Evolutionary conservation across 2,797 vertebrate genomes (phyloP).

Genomic region (Loriculus beryllinus): DNA sequence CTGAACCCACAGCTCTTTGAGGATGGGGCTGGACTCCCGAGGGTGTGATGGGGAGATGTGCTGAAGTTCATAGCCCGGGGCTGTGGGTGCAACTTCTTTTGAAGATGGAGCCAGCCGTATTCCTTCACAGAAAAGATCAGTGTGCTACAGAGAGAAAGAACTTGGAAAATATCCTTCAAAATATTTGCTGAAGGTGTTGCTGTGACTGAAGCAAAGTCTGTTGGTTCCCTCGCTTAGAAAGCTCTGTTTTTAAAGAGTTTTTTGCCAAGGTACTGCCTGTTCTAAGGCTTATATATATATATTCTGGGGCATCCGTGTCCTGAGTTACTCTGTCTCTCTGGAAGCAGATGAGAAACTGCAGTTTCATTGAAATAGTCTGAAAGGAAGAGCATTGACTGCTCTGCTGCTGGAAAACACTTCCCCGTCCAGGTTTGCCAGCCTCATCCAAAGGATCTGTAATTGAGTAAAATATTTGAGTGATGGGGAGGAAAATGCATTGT

Average conservation of each 20-base stretch:
- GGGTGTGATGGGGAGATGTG: background rate
- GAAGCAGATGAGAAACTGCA: background rate
- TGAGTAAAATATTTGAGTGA: background rate
- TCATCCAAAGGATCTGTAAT: background rate
- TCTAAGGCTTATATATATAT: background rate
- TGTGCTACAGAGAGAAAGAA: background rate
- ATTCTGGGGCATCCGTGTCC: conserved; percentile 18
- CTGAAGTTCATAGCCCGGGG: background rate
- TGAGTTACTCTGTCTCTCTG: conserved; percentile 40
- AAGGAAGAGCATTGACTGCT: background rate
- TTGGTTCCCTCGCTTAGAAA: conserved; percentile 27
- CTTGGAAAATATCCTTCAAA: conserved; percentile 27
- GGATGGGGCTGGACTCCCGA: rapidly evolving
- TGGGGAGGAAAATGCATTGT: background rate
- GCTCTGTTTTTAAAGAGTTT: background rate
- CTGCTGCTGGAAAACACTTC: background rate
- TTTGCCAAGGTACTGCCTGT: conserved; percentile 34
- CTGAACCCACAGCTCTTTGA: background rate
- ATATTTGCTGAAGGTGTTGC: conserved; percentile 57
- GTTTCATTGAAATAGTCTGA: background rate
- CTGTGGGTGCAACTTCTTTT: background rate
- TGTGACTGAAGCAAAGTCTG: conserved; percentile 18
- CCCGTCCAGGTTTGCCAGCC: background rate
- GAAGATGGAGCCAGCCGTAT: background rate
- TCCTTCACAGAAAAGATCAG: conserved; percentile 20